These are phyloP conservation scores for Scaptomyza flava DNA, from an alignment of 2,888 invertebrate genomes.

Conservation along the genomic window DNA sequence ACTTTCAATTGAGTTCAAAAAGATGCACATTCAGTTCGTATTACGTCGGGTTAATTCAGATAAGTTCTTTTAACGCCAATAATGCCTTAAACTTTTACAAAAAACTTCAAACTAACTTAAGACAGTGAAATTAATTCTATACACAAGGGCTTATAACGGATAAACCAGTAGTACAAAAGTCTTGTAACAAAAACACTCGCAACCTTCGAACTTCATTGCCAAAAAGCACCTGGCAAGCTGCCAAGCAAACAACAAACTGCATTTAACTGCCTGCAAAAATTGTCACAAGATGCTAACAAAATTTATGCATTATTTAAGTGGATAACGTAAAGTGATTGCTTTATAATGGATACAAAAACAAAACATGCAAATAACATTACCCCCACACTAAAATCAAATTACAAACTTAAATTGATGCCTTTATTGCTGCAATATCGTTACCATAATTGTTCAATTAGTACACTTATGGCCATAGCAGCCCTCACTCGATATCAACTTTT, in stretches of 20 bases:
- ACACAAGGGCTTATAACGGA: not conserved
- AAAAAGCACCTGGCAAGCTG: not conserved
- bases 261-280: conserved; percentile 6
- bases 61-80: too few relatives aligned
- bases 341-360: conserved; percentile 8
- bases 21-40: too few relatives aligned
- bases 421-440: conserved; percentile 39
- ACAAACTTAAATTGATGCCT: conserved; percentile 16
- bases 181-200: not conserved
- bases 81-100: not conserved
- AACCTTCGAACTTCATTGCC: too few relatives aligned
- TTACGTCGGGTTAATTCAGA: too few relatives aligned
- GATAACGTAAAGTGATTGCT: not conserved
- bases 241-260: not conserved
- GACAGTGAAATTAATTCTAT: not conserved
- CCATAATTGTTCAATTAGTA: conserved; percentile 58
- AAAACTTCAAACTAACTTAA: not conserved
- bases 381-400: conserved; percentile 14
- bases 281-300: not conserved
- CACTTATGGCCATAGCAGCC: conserved; percentile 16
- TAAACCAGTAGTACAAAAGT: not conserved
- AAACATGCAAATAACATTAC: not conserved
- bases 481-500: conserved; percentile 34
- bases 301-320: not conserved
- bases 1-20: not conserved